Percentiles rank a stretch among this genome's conserved stretches.
Conservation (phyloP, 2,113 vertebrate species). For the Micromys minutus region DNA sequence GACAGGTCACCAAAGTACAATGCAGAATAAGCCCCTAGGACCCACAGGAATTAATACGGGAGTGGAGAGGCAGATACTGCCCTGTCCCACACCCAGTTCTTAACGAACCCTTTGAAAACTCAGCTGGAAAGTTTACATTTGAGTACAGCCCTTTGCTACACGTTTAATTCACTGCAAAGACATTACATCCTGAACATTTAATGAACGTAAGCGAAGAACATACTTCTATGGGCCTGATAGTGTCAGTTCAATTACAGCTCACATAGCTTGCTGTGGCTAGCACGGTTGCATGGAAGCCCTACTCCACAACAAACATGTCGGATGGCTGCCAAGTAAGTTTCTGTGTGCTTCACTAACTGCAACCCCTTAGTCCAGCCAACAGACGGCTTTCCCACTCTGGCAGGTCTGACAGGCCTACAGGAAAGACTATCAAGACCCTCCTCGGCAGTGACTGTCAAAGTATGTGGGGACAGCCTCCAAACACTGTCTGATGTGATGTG, state of each 20-base stretch:
- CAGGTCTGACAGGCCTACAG: background rate
- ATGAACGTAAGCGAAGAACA: background rate
- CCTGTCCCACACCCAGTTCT: background rate
- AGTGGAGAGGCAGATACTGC: background rate
- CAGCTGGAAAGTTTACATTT: background rate
- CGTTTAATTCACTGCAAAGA: background rate
- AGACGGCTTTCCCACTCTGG: conserved; percentile 46
- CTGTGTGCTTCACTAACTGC: conserved; percentile 58
- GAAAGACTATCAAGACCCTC: conserved; percentile 25
- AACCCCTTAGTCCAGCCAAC: conserved; percentile 63
- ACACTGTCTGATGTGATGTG: background rate
- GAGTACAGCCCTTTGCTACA: background rate
- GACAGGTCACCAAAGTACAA: background rate
- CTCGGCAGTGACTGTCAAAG: background rate
- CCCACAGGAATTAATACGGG: background rate
- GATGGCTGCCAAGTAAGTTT: conserved; percentile 58
- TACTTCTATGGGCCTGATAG: background rate
- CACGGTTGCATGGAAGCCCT: conserved; percentile 19
- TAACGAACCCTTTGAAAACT: background rate
- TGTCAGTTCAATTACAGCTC: background rate
- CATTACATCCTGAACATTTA: background rate
- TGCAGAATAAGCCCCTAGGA: background rate
- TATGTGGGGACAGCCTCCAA: background rate
- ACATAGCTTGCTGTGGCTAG: conserved; percentile 44
- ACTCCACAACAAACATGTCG: conserved; percentile 39